Evolutionary conservation across 2,113 vertebrate species (phyloP), one percentile per base, ranked within the genome.

Genomic region (Corythoichthys haematopterus): DNA sequence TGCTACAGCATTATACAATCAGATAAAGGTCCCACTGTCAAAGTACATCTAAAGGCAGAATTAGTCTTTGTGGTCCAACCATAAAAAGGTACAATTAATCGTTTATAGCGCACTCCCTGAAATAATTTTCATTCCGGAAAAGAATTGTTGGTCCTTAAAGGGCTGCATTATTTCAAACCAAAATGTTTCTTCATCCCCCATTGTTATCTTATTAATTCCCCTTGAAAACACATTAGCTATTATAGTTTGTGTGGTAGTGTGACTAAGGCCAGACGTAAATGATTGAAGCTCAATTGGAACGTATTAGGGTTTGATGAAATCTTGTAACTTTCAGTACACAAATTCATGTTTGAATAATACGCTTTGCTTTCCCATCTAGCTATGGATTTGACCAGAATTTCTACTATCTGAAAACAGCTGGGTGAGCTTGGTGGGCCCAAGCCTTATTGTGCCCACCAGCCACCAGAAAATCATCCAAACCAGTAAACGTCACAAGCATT

Each of bases 1-100:
- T 65, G 70, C 73, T 62, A 59, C 78, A 74, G 65, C 46, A 57
- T 88, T 88, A 88, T 75, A 81, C 87, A 88, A 88, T 66, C 76
- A 78, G 84, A 74, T 87, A 82, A 83, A 80, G 72, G 65, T 69
- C 53, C 55, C 0, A 15, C 76, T 57, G 74, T 81, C 75, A 73
- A 53, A 78, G 63, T 58, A 71, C 69, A 64, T 81, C 56, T 73
- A 73, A 71, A 55, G 72, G 69, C 65, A 65, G 48, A 65, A 28
- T 51, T 79, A 81, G 75, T 68, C 63, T 58, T 35, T 47, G 35
- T 46, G 71, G 43, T 62, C 59, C 43, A 52, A 20, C 33, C 28
- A 37, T 61, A 35, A 33, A 35, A 69, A 28, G 55, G 50, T 1
- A 36, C 43, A 7, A 47, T 72, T 46, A 56, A 20, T 9, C 8